phyloP scores from a whole-genome alignment of 2,113 vertebrate genomes.

The Heloderma charlesbogerti region DNA sequence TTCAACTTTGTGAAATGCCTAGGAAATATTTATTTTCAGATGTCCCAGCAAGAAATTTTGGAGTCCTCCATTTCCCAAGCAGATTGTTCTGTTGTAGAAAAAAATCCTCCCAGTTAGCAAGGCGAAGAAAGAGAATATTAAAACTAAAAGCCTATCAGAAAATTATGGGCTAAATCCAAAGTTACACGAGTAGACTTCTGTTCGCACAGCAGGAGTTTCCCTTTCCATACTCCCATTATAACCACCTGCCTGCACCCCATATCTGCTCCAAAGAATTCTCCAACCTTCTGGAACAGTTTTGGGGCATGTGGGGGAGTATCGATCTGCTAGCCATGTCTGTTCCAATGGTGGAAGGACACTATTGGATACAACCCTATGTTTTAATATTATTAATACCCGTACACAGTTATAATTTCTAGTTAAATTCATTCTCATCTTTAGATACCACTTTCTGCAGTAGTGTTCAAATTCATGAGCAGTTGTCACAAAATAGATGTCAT shows the following conservation, averaged over 20 bases:
- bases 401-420: not conserved
- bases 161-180: too few relatives aligned
- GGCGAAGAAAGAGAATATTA: not conserved
- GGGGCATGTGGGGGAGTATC: too few relatives aligned
- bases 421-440: not conserved
- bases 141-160: not conserved
- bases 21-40: not conserved
- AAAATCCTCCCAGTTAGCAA: not conserved
- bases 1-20: not conserved
- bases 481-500: not conserved
- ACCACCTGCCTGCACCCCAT: too few relatives aligned
- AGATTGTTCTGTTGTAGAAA: not conserved
- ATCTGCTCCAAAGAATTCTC: too few relatives aligned
- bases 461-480: not conserved
- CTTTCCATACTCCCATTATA: too few relatives aligned
- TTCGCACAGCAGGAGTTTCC: too few relatives aligned
- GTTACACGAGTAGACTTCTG: too few relatives aligned
- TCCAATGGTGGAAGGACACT: too few relatives aligned
- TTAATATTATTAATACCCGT: not conserved
- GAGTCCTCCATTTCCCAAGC: not conserved
- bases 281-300: too few relatives aligned
- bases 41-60: not conserved
- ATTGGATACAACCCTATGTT: not conserved
- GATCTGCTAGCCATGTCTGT: too few relatives aligned
- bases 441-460: not conserved